Percentiles rank a stretch among this genome's conserved stretches.
Evolutionary conservation across 1,140 invertebrate species (phyloP).

Genomic region (Melipona quadrifasciata): DNA sequence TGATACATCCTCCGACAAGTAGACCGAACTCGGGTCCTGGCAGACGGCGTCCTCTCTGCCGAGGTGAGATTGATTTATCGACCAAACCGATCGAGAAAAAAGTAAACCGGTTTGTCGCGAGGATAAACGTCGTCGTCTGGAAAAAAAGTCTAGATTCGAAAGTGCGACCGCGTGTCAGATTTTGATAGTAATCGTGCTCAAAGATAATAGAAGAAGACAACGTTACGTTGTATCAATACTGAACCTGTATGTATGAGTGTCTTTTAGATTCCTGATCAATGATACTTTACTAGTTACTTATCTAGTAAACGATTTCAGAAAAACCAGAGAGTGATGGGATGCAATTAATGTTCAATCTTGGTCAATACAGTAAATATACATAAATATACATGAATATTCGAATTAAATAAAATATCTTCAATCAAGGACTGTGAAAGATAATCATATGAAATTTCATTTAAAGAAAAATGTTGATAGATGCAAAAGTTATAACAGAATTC

Average conservation of each 20-base stretch:
- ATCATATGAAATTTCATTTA: too few species aligned
- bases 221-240: not conserved
- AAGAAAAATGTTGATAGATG: too few species aligned
- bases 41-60: constrained; percentile 3
- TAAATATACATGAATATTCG: too few species aligned
- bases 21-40: constrained; percentile 46
- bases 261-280: too few species aligned
- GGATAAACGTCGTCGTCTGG: not conserved
- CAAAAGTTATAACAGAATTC: too few species aligned
- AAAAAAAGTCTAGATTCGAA: not conserved
- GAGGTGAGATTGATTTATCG: constrained; percentile 54
- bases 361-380: too few species aligned
- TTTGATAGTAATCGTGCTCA: not conserved
- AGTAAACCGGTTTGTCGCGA: constrained; percentile 52
- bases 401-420: too few species aligned
- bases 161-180: not conserved
- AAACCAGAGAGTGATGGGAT: too few species aligned
- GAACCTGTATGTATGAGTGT: not conserved
- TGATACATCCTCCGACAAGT: constrained; percentile 58
- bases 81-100: constrained; percentile 14
- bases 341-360: too few species aligned
- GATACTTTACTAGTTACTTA: too few species aligned
- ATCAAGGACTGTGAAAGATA: too few species aligned
- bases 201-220: not conserved
- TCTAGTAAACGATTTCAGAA: too few species aligned